Conservation (phyloP, 30 jellyfish, hydroid and myxozoan species). For the Turritopsis dohrnii region DNA sequence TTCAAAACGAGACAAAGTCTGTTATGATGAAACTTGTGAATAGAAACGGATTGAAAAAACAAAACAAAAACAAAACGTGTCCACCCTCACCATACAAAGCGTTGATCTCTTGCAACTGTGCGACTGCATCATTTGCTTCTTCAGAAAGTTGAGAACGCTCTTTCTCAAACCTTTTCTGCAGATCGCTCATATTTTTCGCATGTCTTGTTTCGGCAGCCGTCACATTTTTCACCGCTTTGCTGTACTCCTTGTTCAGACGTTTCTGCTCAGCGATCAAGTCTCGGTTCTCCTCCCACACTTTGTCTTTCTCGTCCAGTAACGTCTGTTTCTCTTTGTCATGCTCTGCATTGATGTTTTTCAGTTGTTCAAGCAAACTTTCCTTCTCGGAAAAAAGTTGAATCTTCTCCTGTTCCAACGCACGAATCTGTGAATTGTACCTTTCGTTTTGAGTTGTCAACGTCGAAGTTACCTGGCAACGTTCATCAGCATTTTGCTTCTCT, state of each 20-base stretch:
- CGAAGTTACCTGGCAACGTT: neutral
- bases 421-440: neutral
- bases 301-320: slow-evolving; percentile 3
- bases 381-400: neutral
- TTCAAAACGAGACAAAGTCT: too few relatives aligned
- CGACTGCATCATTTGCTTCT: slow-evolving; percentile 16
- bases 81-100: neutral
- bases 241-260: neutral
- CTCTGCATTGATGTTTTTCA: neutral
- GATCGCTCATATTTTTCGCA: neutral
- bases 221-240: slow-evolving; percentile 18
- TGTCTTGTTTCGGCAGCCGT: slow-evolving; percentile 4
- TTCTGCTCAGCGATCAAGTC: neutral
- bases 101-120: neutral
- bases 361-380: neutral
- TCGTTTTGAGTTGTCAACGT: neutral
- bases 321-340: neutral
- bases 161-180: neutral
- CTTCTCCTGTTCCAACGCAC: neutral
- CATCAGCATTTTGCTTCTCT: neutral
- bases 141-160: slow-evolving; percentile 6
- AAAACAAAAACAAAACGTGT: neutral
- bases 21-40: neutral
- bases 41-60: neutral
- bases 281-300: neutral